These are phyloP conservation scores for Silurus lanzhouensis DNA, from an alignment of 2,797 vertebrate species.

Conservation along the genomic window DNA sequence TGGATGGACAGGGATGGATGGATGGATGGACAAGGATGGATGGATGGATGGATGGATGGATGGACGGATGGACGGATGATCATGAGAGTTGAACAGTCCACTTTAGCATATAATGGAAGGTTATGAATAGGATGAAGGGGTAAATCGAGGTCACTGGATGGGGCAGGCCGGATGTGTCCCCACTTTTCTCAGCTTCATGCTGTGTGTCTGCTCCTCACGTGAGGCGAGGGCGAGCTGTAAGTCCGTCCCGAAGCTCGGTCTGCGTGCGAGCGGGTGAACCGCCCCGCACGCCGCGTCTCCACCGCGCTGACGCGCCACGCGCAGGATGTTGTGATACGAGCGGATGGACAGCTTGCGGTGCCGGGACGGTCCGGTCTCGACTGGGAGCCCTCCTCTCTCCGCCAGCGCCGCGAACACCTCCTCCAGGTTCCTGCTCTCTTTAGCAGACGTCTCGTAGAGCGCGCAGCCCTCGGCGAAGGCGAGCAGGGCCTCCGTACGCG, in stretches of 20 bases:
- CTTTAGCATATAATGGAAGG: not conserved
- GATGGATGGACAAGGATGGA: too few species aligned
- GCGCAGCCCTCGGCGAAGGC: constrained; percentile 68
- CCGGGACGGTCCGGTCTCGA: constrained; percentile 75
- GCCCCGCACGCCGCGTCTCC: constrained; percentile 65
- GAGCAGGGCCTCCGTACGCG: constrained; percentile 63
- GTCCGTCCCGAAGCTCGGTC: constrained; percentile 76
- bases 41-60: too few species aligned
- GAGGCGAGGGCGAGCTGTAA: constrained; percentile 72
- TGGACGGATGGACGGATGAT: not conserved
- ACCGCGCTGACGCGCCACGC: constrained; percentile 48
- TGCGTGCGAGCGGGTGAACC: constrained; percentile 68
- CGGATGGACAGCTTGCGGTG: constrained; percentile 79
- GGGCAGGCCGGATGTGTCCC: not conserved
- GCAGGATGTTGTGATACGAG: constrained; percentile 71
- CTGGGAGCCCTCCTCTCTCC: constrained; percentile 71
- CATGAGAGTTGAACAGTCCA: too few species aligned
- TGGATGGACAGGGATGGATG: too few species aligned
- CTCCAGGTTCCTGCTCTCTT: constrained; percentile 75
- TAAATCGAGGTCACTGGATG: not conserved
- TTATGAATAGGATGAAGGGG: not conserved
- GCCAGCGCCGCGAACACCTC: constrained; percentile 74
- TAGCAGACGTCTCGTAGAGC: constrained; percentile 78
- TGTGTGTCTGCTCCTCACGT: constrained; percentile 52
- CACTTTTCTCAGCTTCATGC: constrained; percentile 60